A percentile compares a stretch with the other conserved stretches of the same genome.
These are phyloP conservation scores for Akabosia matsudoensis DNA, from an alignment of 1,140 invertebrate species.

Conservation along the genomic window DNA sequence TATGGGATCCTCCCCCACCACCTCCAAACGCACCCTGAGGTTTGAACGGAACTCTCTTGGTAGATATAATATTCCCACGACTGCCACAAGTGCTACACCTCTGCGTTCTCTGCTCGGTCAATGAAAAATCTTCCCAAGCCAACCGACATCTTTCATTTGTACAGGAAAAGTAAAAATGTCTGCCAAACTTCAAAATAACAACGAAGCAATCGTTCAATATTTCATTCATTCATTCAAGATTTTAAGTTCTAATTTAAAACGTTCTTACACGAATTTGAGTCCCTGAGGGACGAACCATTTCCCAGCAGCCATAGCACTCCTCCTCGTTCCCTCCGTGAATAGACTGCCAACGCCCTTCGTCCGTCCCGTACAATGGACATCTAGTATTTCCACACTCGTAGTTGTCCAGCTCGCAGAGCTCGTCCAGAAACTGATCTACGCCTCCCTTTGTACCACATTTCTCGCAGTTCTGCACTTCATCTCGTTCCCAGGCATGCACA, in stretches of 20 bases:
- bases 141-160: neutral
- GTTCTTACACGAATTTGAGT: neutral
- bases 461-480: neutral
- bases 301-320: neutral
- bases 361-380: too few species aligned
- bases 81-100: neutral
- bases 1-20: neutral
- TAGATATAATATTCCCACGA: neutral
- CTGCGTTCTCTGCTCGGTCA: neutral
- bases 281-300: neutral
- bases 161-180: neutral
- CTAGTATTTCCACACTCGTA: too few species aligned
- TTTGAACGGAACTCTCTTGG: neutral
- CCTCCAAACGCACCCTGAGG: neutral
- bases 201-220: too few species aligned
- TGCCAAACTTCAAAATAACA: neutral
- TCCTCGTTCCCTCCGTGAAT: neutral
- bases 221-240: too few species aligned
- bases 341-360: neutral
- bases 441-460: neutral
- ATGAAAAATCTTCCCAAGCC: neutral
- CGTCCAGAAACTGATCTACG: neutral
- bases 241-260: neutral
- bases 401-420: neutral
- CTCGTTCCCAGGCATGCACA: neutral